Evolutionary conservation across 2,888 invertebrate species (phyloP).

Genomic region (Amblyteles armatorius): DNA sequence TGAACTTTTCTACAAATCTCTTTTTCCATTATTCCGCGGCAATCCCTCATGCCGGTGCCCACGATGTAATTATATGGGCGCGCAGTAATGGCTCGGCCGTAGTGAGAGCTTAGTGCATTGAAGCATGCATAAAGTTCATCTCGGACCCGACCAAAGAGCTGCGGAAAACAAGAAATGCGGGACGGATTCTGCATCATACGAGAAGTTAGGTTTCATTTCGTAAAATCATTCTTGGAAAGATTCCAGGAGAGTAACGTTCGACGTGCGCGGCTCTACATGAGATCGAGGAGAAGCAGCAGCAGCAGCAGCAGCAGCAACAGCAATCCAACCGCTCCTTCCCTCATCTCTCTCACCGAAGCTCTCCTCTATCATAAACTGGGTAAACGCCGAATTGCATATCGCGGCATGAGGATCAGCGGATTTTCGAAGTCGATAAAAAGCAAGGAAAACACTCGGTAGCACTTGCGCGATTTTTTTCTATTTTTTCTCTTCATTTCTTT

Average conservation of each 20-base stretch:
- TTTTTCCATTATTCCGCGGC: slow-evolving; percentile 14
- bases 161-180: not conserved
- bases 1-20: slow-evolving; percentile 2
- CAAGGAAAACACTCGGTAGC: slow-evolving; percentile 34
- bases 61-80: slow-evolving; percentile 16
- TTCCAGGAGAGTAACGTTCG: slow-evolving; percentile 52
- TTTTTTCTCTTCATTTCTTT: slow-evolving; percentile 20
- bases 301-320: not conserved
- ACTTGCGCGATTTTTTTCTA: slow-evolving; percentile 33
- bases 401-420: slow-evolving; percentile 49
- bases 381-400: slow-evolving; percentile 59
- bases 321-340: slow-evolving; percentile 12
- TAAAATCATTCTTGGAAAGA: slow-evolving; percentile 64
- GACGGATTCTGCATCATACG: slow-evolving; percentile 28
- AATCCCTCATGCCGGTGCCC: not conserved
- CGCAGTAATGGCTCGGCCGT: not conserved
- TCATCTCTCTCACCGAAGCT: not conserved
- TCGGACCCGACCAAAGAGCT: not conserved
- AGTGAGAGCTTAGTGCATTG: not conserved
- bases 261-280: slow-evolving; percentile 1
- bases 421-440: slow-evolving; percentile 46
- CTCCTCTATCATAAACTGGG: slow-evolving; percentile 39
- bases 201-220: slow-evolving; percentile 56
- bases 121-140: slow-evolving; percentile 4
- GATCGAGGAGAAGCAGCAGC: not conserved